These are phyloP conservation scores for Cheilosia soror DNA, from an alignment of 2,888 invertebrate genomes.

Conservation along the genomic window DNA sequence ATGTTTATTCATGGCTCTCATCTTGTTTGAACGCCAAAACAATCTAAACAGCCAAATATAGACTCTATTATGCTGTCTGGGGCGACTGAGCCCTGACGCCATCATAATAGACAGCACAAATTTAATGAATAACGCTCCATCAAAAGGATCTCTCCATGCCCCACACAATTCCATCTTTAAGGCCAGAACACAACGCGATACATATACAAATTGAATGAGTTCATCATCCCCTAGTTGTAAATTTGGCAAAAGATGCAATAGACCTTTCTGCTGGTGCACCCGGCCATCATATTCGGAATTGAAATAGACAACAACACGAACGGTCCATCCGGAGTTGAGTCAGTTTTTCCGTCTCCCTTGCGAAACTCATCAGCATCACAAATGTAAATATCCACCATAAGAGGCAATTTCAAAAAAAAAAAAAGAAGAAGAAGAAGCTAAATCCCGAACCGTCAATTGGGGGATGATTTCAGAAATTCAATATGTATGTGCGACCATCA, in stretches of 20 bases:
- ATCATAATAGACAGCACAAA: conserved; percentile 35
- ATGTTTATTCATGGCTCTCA: conserved; percentile 8
- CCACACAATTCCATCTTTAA: conserved; percentile 13
- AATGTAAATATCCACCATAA: conserved; percentile 43
- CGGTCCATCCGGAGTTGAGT: conserved; percentile 26
- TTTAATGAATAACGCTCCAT: conserved; percentile 37
- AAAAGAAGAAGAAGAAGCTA: neutral
- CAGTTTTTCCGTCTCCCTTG: conserved; percentile 22
- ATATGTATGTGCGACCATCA: neutral
- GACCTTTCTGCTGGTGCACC: conserved; percentile 15
- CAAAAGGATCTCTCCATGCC: conserved; percentile 32
- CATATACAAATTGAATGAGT: conserved; percentile 49
- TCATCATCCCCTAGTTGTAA: conserved; percentile 55
- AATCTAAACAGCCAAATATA: neutral
- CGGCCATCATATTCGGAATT: conserved; percentile 13
- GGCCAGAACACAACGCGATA: neutral
- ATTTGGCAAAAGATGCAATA: conserved; percentile 53
- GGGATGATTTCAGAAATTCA: conserved; percentile 39
- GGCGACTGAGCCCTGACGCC: conserved; percentile 34
- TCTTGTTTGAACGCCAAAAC: neutral
- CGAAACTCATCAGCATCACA: conserved; percentile 37
- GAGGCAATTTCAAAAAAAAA: conserved; percentile 30
- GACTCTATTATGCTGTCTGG: conserved; percentile 32
- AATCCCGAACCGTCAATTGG: conserved; percentile 22
- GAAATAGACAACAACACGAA: conserved; percentile 15